Evolutionary conservation across 1,140 invertebrate genomes (phyloP), one percentile per base, ranked within the genome.

Genomic region (Teleogryllus occipitalis): DNA sequence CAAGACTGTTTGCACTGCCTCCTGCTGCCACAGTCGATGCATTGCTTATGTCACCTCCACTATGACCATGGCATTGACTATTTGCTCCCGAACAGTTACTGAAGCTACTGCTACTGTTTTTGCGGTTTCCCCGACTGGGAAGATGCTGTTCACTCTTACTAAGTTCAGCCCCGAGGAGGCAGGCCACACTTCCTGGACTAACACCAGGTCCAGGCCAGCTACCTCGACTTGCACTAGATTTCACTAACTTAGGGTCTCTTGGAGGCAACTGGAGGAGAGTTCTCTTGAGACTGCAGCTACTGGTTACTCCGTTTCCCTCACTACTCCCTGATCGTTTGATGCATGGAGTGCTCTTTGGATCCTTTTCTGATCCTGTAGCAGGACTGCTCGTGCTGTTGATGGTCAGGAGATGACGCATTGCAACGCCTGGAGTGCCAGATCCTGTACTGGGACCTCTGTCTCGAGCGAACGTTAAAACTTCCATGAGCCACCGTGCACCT

Each of bases 401-500:
- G 47, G 78, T 48, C n/a, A 79, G 74, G n/a, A 81, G 54, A 27
- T 72, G 27, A 21, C 75, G 46, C 75, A 79, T 79, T 8, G 80
- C 39, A 39, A 81, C 47, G 6, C 78, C 74, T 48, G 80, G 47
- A 4, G 80, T 75, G 1, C 21, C n/a, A 7, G 47, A 10, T 12
- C 76, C 7, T 77, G 65, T 77, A 74, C 22, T 54, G 76, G 39
- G 22, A n/a, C 77, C 82, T 83, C 94, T 93, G 84, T 98, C 97
- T 79, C 97, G 88, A 1, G 97, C 96, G 84, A 96, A 97, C 0
- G 94, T 93, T 72, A 98, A 95, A 6, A 97, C 92, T 83, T 98
- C 96, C 90, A 97, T 95, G 0, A 98, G 89, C 97, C 97, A 99
- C 15, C 98, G 90, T 7, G 95, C 93, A 39, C 92, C 92, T 84